Percentiles rank a stretch among this genome's conserved stretches.
phyloP scores from a whole-genome alignment of 2,888 invertebrate species.

The Mycalesis mineus region DNA sequence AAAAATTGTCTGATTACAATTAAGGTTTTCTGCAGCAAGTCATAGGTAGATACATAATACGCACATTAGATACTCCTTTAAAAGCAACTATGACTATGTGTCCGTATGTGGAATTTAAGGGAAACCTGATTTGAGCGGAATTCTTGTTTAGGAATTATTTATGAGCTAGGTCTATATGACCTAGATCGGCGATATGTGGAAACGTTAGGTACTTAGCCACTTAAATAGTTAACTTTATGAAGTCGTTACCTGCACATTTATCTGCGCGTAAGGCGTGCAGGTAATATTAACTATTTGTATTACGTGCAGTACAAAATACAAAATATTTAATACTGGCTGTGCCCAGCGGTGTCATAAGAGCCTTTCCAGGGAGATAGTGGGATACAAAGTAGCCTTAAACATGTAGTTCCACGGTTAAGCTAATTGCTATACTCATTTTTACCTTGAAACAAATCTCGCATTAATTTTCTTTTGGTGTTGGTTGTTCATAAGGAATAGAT shows the following conservation, averaged over 20 bases:
- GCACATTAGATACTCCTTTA: not conserved
- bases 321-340: too few relatives aligned
- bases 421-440: too few relatives aligned
- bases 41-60: too few relatives aligned
- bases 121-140: conserved; percentile 19
- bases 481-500: too few relatives aligned
- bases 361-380: too few relatives aligned
- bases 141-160: conserved; percentile 16
- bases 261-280: not conserved
- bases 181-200: conserved; percentile 20
- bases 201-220: not conserved
- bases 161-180: conserved; percentile 11
- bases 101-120: conserved; percentile 19
- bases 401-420: too few relatives aligned
- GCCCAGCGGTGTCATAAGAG: too few relatives aligned
- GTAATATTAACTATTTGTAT: not conserved
- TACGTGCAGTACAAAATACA: not conserved
- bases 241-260: not conserved
- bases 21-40: not conserved
- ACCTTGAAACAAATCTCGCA: too few relatives aligned
- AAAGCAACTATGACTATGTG: conserved; percentile 10
- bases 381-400: too few relatives aligned
- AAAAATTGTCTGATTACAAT: too few relatives aligned
- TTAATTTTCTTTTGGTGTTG: too few relatives aligned
- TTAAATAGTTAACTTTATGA: conserved; percentile 1